phyloP scores from a whole-genome alignment of 2,113 vertebrate genomes.

The Etheostoma spectabile region DNA sequence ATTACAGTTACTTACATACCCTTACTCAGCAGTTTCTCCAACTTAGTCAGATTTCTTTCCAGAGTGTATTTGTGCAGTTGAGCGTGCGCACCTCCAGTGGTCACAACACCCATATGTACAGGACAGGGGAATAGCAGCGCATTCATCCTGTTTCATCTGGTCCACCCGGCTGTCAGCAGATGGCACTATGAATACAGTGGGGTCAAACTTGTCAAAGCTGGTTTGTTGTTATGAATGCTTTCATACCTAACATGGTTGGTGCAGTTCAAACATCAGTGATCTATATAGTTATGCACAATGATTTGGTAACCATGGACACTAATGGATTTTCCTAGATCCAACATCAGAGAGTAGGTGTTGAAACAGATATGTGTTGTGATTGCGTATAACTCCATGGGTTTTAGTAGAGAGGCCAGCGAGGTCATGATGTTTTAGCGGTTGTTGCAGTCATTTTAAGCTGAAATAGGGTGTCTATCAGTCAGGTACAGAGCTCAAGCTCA shows the following conservation, averaged over 20 bases:
- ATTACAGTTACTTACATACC: constrained; percentile 68
- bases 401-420: too few relatives aligned
- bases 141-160: constrained; percentile 1
- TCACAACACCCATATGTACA: constrained; percentile 81
- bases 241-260: neutral
- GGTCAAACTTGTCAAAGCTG: neutral
- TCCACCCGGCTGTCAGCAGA: neutral
- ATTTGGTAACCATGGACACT: neutral
- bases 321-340: neutral
- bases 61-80: constrained; percentile 85
- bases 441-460: too few relatives aligned
- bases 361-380: neutral
- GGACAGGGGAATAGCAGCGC: constrained; percentile 84
- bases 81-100: constrained; percentile 79
- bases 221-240: neutral
- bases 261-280: neutral
- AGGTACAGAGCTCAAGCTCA: too few relatives aligned
- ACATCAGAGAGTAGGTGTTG: neutral
- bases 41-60: constrained; percentile 83
- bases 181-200: neutral
- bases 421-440: too few relatives aligned
- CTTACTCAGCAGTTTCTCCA: constrained; percentile 89
- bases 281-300: neutral
- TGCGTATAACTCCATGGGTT: neutral
- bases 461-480: too few relatives aligned